These are phyloP conservation scores for Julus scandinavius DNA, from an alignment of 2,888 invertebrate genomes.

Conservation along the genomic window DNA sequence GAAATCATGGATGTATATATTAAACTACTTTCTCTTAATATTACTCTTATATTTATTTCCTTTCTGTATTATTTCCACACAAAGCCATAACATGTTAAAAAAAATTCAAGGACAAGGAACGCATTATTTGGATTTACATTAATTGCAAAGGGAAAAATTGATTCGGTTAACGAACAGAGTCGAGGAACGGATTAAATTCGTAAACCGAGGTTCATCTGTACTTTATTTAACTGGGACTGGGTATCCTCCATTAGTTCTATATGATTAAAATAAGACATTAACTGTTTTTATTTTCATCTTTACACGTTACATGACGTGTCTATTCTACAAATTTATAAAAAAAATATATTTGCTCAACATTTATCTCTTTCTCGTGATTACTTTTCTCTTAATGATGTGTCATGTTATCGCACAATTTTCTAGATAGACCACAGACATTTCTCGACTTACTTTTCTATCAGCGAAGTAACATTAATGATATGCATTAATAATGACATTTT, in stretches of 20 bases:
- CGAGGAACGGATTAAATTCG: too few relatives aligned
- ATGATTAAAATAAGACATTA: not conserved
- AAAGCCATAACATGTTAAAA: too few relatives aligned
- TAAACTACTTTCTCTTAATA: too few relatives aligned
- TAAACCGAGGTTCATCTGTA: too few relatives aligned
- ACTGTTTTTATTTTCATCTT: not conserved
- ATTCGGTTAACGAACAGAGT: too few relatives aligned
- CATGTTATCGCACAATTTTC: not conserved
- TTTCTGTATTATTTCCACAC: too few relatives aligned
- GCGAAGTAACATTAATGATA: conserved; percentile 9
- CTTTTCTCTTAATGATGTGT: conserved; percentile 4
- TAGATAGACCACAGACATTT: conserved; percentile 8
- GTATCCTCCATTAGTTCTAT: not conserved
- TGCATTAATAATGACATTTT: conserved; percentile 18
- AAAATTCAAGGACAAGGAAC: too few relatives aligned
- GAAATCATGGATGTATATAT: too few relatives aligned
- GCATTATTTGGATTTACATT: too few relatives aligned
- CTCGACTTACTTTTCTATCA: conserved; percentile 6
- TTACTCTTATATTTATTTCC: too few relatives aligned
- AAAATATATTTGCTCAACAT: not conserved
- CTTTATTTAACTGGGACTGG: too few relatives aligned
- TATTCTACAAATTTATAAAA: not conserved
- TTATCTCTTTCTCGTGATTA: not conserved
- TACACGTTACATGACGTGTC: not conserved
- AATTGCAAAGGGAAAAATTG: too few relatives aligned